Conservation (phyloP, 1,140 invertebrate species). For the Dendrolimus kikuchii region DNA sequence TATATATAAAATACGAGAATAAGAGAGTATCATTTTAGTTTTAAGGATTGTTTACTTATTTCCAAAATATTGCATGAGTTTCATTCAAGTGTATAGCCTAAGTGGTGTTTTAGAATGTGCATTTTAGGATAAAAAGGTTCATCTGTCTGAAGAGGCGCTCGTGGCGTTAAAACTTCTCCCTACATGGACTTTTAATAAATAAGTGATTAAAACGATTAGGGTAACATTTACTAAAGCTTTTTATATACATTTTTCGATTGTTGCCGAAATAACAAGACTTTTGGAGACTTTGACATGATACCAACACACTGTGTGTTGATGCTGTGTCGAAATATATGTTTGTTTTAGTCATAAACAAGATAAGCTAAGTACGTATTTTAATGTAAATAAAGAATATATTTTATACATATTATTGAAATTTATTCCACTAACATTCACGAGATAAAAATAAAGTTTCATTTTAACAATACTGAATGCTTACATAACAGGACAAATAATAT, state of each 20-base stretch:
- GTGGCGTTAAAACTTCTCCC: constrained; percentile 4
- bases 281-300: constrained; percentile 42
- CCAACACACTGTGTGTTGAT: constrained; percentile 30
- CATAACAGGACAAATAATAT: no score
- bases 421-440: neutral
- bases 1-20: no score
- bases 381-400: constrained; percentile 53
- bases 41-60: no score
- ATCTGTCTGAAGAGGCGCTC: constrained; percentile 60
- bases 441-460: neutral
- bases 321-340: constrained; percentile 46
- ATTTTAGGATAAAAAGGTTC: constrained; percentile 6
- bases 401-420: constrained; percentile 10
- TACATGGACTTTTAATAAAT: constrained; percentile 1
- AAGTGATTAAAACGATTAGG: no score
- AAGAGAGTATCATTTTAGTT: no score
- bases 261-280: constrained; percentile 38
- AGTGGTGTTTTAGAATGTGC: neutral
- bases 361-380: constrained; percentile 45
- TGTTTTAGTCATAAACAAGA: constrained; percentile 51
- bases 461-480: neutral
- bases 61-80: no score
- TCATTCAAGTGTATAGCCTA: no score
- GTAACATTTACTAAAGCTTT: no score
- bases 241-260: constrained; percentile 16